A percentile compares a stretch with the other conserved stretches of the same genome.
Conservation (phyloP, 2,113 vertebrate genomes). For the Ardeotis arabs region DNA sequence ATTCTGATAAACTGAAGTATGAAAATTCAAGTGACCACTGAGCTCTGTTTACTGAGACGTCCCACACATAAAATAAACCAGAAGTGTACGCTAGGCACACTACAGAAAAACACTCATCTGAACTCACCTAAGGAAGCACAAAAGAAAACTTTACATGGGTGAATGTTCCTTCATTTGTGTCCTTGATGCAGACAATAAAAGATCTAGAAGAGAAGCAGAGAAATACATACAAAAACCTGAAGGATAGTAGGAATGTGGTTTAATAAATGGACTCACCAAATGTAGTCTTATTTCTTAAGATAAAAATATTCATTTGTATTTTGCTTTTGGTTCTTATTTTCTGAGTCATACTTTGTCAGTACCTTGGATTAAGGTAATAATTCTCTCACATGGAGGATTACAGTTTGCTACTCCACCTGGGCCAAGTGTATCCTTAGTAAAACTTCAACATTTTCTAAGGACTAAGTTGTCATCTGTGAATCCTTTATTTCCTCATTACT, state of each 20-base stretch:
- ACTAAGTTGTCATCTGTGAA: neutral
- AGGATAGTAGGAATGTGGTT: neutral
- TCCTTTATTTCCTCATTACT: neutral
- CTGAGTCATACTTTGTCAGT: neutral
- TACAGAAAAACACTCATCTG: neutral
- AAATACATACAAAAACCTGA: neutral
- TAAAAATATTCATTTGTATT: neutral
- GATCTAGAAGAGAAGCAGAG: neutral
- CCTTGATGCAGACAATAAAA: neutral
- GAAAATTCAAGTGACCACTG: neutral
- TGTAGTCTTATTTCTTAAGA: neutral
- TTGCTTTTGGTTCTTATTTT: neutral
- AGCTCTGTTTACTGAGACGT: neutral
- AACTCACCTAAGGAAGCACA: neutral
- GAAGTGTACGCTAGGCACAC: neutral
- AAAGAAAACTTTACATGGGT: neutral
- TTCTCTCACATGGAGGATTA: neutral
- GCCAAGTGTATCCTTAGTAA: neutral
- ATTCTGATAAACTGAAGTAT: neutral
- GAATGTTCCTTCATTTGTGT: neutral
- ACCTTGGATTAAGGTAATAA: neutral
- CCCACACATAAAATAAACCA: neutral
- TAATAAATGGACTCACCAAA: neutral
- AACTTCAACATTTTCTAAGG: neutral
- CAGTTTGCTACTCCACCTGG: neutral